These are phyloP conservation scores for Ochropleura leucogaster DNA, from an alignment of 2,888 invertebrate species.

Conservation along the genomic window DNA sequence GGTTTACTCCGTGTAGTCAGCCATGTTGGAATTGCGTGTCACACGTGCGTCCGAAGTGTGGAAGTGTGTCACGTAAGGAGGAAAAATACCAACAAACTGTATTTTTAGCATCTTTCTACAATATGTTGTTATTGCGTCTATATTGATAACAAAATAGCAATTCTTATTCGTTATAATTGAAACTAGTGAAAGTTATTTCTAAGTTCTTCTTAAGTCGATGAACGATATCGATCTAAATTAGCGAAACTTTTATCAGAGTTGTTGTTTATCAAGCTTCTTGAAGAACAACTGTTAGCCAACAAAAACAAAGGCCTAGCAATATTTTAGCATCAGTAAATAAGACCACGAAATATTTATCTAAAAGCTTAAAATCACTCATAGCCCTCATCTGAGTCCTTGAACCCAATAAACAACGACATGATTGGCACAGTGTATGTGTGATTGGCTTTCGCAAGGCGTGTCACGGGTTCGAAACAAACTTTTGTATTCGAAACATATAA, in stretches of 20 bases:
- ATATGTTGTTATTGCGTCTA: neutral
- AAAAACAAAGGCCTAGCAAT: neutral
- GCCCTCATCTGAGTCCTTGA: neutral
- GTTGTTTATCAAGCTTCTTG: neutral
- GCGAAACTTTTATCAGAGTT: neutral
- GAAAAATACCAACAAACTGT: constrained; percentile 18
- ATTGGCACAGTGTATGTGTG: too few species aligned
- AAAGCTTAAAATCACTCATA: neutral
- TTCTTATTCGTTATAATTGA: neutral
- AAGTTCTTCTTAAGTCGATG: neutral
- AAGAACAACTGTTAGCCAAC: neutral
- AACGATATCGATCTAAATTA: neutral
- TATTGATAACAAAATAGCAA: neutral
- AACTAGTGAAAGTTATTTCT: neutral
- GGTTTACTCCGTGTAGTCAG: constrained; percentile 14
- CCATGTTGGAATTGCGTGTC: constrained; percentile 39
- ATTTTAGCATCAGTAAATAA: neutral
- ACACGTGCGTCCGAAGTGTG: constrained; percentile 31
- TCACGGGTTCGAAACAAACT: too few species aligned
- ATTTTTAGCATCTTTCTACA: neutral
- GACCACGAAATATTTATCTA: neutral
- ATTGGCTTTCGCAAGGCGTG: too few species aligned
- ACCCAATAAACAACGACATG: too few species aligned
- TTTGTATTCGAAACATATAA: too few species aligned
- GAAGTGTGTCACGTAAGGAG: constrained; percentile 33